Evolutionary conservation across 2,888 invertebrate species (phyloP), one percentile per base, ranked within the genome.

Genomic region (Drosophila incognita): DNA sequence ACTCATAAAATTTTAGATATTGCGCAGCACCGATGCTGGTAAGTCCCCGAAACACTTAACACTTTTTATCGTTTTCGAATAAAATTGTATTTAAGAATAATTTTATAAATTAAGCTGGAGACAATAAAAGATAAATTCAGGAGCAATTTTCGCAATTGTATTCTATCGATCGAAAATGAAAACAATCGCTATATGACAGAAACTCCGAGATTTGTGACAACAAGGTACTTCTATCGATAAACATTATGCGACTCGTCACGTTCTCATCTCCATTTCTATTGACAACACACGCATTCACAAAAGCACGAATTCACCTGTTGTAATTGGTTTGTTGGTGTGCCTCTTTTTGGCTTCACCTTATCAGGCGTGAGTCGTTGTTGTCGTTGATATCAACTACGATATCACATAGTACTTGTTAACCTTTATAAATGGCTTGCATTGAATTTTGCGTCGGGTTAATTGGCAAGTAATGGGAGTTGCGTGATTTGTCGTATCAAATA

Each of bases 381-480:
- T 66, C 70, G 69, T 52, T 64, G 42, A 42, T 74, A 64, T 74
- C 59, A 42, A 52, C 46, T 46, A 52, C 40, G 46, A 54, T 87
- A 76, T 82, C 79, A 59, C 52, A 75, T 76, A 38, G 13, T 29
- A 73, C 69, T 57, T 76, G 77, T 87, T 79, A 79, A 75, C 74
- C 71, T 72, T 84, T 82, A 67, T 76, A 71, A 81, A 73, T 74
- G 80, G 82, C 84, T 73, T 87, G 81, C 75, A 85, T 74, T 46
- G 78, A 74, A 62, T 53, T 59, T 84, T 76, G 27, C 33, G 13
- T 11, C 24, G 33, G 42, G 46, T 49, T 46, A 69, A 61, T 69
- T 70, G 46, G 10, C 35, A 35, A 46, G 48, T 36, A 51, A 60
- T 63, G 40, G n/a, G 53, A 59, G 35, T 54, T 54, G n/a, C 42